Evolutionary conservation across 2,888 invertebrate genomes (phyloP), one percentile per base, ranked within the genome.

Genomic region (Leptopterna dolabrata): DNA sequence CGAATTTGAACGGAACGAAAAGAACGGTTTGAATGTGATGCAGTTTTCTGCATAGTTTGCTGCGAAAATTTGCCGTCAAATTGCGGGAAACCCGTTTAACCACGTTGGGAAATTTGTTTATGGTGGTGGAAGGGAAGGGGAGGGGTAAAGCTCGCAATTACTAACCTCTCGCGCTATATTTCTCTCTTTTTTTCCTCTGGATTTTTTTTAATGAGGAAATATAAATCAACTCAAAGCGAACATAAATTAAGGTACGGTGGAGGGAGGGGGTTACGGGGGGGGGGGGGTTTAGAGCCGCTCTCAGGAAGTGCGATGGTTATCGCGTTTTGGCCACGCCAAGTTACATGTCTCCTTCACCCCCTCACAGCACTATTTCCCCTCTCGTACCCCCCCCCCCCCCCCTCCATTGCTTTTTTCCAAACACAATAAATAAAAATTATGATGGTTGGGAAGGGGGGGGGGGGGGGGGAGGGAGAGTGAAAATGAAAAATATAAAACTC

Each of bases 191-290:
- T 16, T 13, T 13, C 13, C 47, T 47, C 47, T 47, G 6, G 3
- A 3, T 47, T 55, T 81, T 47, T 81, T 81, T 81, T 81, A 81
- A 81, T 81, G 81, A 81, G 81, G 55, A 81, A 81, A 81, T 81
- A 81, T 81, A 81, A 81, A 81, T 81, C 81, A 81, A 81, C 81
- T 16, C 55, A 27, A 41, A 73, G 36, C 30, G 55, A 81, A 81
- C 81, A 81, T 81, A 81, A 81, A 81, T 81, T 81, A 81, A 81
- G 81, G 51, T 55, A 63, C 14, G 76, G 36, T 29, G 76, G 78
- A 14, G 55, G 29, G 51, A 29, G 81, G 81, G n/a, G n/a, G n/a
- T n/a, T n/a, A 51, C 27, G 29, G 29, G 9, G 11, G 80, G 80
- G 27, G 47, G 80, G 76, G 43, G n/a, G n/a, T n/a, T 36, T 41